Evolutionary conservation across 2,888 invertebrate species (phyloP).

Genomic region (Chesias legatella): DNA sequence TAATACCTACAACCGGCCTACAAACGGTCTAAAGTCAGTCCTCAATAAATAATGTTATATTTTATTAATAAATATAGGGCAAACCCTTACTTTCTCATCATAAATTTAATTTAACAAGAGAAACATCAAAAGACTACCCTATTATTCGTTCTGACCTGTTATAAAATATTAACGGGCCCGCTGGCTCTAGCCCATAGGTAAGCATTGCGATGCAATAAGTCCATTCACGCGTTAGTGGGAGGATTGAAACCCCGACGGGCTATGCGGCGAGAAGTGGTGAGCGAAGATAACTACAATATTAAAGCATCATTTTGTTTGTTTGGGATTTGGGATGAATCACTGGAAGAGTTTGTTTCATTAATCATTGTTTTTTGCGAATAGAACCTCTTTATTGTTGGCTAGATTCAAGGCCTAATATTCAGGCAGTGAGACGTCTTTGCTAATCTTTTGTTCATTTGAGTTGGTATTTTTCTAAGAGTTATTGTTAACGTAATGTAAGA

Average conservation of each 20-base stretch:
- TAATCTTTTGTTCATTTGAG: no score
- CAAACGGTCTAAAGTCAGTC: constrained; percentile 8
- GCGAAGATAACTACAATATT: constrained; percentile 37
- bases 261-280: constrained; percentile 46
- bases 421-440: no score
- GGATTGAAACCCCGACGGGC: constrained; percentile 44
- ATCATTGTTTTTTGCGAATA: constrained; percentile 3
- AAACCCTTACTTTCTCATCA: constrained; percentile 31
- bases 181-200: constrained; percentile 30
- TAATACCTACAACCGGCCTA: constrained; percentile 18
- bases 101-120: constrained; percentile 35
- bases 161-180: constrained; percentile 44
- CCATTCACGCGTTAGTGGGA: constrained; percentile 52
- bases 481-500: no score
- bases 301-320: constrained; percentile 28
- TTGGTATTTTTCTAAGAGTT: no score
- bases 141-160: constrained; percentile 42
- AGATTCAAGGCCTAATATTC: no score
- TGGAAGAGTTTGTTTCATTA: constrained; percentile 7
- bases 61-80: constrained; percentile 28
- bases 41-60: constrained; percentile 26
- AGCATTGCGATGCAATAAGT: constrained; percentile 49
- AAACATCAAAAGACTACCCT: constrained; percentile 37
- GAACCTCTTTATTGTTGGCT: constrained; percentile 1
- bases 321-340: constrained; percentile 26